Conservation (phyloP, 2,113 vertebrate species). For the Hyla sarda region DNA sequence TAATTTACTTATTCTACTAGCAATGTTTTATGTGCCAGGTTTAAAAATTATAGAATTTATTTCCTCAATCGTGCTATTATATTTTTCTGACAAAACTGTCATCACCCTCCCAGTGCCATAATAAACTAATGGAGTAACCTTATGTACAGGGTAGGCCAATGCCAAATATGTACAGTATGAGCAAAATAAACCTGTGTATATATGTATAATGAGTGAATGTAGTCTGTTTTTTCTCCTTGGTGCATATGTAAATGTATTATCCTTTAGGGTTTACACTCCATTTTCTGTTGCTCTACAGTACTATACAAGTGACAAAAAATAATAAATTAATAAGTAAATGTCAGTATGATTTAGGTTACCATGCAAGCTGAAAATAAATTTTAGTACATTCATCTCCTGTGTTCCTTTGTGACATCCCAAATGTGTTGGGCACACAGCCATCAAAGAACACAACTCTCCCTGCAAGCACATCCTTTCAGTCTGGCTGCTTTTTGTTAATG, state of each 20-base stretch:
- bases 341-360: constrained; percentile 18
- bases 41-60: neutral
- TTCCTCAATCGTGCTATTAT: neutral
- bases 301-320: constrained; percentile 1
- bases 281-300: neutral
- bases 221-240: neutral
- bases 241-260: neutral
- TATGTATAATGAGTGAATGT: neutral
- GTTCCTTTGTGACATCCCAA: constrained; percentile 43
- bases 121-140: neutral
- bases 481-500: constrained; percentile 52
- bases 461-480: constrained; percentile 52
- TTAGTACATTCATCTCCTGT: constrained; percentile 38
- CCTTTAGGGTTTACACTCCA: neutral
- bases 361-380: constrained; percentile 33
- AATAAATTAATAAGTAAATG: no score
- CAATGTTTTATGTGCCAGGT: neutral
- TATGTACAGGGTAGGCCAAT: neutral
- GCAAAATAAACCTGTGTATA: neutral
- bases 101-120: neutral
- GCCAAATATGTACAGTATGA: neutral
- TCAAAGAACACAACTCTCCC: constrained; percentile 44
- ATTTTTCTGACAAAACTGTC: neutral
- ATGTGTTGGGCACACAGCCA: constrained; percentile 58
- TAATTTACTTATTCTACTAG: neutral